Conservation (phyloP, 2,797 vertebrate genomes). For the Lepidocolaptes lacrymiger region DNA sequence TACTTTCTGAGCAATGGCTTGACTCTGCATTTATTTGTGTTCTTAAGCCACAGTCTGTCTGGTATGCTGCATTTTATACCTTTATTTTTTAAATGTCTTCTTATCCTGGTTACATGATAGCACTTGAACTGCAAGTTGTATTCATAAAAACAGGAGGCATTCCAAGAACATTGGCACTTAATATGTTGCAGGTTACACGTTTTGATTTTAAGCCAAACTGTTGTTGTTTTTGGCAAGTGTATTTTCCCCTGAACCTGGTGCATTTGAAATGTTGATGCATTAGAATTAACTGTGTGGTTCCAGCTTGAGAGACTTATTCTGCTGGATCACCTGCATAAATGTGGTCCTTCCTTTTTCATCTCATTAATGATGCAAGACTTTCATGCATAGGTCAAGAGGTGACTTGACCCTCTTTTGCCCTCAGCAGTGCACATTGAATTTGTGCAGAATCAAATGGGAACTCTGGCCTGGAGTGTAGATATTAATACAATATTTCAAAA, state of each 20-base stretch:
- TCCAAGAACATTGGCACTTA: slow-evolving; percentile 30
- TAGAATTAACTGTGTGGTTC: neutral
- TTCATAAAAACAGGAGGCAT: slow-evolving; percentile 21
- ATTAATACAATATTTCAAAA: neutral
- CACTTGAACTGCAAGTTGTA: neutral
- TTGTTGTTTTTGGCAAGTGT: slow-evolving; percentile 47
- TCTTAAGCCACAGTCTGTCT: neutral
- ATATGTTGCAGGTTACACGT: neutral
- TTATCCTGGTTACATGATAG: slow-evolving; percentile 13
- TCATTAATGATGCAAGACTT: neutral
- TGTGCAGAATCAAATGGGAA: neutral
- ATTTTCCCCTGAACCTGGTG: neutral
- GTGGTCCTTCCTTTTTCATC: neutral
- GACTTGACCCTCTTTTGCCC: neutral
- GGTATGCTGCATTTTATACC: neutral
- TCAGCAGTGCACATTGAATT: neutral
- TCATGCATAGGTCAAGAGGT: neutral
- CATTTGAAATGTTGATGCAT: slow-evolving; percentile 35
- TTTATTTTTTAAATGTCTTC: slow-evolving; percentile 11
- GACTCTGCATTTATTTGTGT: neutral
- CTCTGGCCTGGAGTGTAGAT: neutral
- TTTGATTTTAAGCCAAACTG: slow-evolving; percentile 33
- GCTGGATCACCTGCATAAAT: slow-evolving; percentile 36
- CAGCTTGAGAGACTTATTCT: neutral
- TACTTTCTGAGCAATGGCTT: neutral